Conservation (phyloP, 1,140 invertebrate species). For the Galleria mellonella region DNA sequence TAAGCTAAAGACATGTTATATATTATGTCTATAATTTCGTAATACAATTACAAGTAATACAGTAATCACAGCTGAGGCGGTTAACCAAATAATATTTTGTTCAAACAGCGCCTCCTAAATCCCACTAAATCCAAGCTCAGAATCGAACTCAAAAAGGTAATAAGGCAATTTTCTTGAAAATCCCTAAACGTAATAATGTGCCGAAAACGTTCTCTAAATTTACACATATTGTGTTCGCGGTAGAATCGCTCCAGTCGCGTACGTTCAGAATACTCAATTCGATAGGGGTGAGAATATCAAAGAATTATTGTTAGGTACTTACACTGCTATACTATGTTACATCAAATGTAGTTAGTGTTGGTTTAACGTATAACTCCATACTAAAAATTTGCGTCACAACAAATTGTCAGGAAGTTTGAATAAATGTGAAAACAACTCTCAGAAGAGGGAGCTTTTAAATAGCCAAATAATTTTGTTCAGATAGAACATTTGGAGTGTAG, state of each 20-base stretch:
- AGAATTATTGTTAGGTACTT: conserved; percentile 31
- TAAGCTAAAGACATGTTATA: no score
- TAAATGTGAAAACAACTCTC: conserved; percentile 13
- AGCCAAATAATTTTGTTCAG: conserved; percentile 59
- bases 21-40: no score
- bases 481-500: conserved; percentile 55
- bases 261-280: conserved; percentile 57
- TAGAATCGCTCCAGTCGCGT: conserved; percentile 47
- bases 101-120: conserved; percentile 32
- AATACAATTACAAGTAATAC: background rate
- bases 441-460: conserved; percentile 35
- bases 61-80: background rate
- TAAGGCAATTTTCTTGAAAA: conserved; percentile 70
- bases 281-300: conserved; percentile 36
- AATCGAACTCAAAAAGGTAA: conserved; percentile 65
- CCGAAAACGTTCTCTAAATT: conserved; percentile 68
- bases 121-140: conserved; percentile 48
- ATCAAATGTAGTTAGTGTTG: no score
- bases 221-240: conserved; percentile 63
- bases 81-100: conserved; percentile 24
- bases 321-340: background rate
- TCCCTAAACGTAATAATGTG: conserved; percentile 70
- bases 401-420: conserved; percentile 5
- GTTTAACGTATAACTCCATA: no score
- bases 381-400: no score